phyloP scores from a whole-genome alignment of 2,888 invertebrate species.

The Suillia variegata region DNA sequence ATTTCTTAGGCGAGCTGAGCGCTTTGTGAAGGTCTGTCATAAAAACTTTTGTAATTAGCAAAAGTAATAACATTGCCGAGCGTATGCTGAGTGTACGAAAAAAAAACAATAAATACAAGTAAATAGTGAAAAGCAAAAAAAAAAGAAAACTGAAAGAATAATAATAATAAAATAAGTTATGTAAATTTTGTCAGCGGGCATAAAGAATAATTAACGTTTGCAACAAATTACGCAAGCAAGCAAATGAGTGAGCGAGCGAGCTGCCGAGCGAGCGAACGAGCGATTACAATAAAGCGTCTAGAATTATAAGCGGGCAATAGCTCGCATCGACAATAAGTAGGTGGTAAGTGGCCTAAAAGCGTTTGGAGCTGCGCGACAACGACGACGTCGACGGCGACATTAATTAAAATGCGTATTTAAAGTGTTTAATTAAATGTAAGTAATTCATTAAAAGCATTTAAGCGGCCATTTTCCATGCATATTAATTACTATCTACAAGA shows the following conservation, averaged over 20 bases:
- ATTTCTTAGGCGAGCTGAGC: neutral
- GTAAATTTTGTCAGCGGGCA: neutral
- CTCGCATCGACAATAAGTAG: neutral
- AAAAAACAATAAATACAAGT: neutral
- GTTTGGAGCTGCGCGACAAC: neutral
- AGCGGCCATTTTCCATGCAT: no score
- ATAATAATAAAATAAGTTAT: neutral
- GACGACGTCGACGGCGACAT: neutral
- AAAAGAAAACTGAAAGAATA: neutral
- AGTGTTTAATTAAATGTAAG: no score
- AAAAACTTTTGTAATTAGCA: neutral
- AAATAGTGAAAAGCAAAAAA: neutral
- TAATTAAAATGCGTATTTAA: neutral
- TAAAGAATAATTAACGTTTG: neutral
- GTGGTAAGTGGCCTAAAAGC: neutral
- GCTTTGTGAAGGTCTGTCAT: neutral
- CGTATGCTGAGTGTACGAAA: no score
- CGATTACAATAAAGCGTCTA: neutral
- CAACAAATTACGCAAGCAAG: no score
- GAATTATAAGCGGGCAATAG: neutral
- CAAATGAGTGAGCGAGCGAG: no score
- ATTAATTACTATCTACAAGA: no score
- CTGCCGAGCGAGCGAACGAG: neutral
- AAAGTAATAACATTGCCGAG: no score
- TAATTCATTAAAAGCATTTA: no score